These are phyloP conservation scores for Digitonthophagus gazella DNA, from an alignment of 2,888 invertebrate species.

Conservation along the genomic window DNA sequence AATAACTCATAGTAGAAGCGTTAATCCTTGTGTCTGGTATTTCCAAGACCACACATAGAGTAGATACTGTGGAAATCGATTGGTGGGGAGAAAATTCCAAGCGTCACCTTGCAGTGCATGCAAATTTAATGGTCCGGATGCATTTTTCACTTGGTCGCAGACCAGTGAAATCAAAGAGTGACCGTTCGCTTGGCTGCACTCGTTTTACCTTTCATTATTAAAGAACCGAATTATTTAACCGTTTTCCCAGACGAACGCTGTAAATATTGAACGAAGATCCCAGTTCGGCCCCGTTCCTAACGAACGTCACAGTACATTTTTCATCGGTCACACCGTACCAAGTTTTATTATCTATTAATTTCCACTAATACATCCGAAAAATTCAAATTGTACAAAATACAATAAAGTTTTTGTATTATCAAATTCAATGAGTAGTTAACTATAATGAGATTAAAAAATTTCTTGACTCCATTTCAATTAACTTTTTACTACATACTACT, in stretches of 20 bases:
- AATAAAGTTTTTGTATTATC: too few species aligned
- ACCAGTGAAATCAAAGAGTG: not conserved
- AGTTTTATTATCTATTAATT: too few species aligned
- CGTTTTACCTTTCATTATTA: not conserved
- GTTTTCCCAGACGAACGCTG: not conserved
- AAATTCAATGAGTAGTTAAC: too few species aligned
- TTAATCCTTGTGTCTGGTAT: not conserved
- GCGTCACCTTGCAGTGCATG: slow-evolving; percentile 7
- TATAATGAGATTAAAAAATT: too few species aligned
- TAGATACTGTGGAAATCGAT: too few species aligned
- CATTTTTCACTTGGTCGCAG: slow-evolving; percentile 9
- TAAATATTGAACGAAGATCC: not conserved
- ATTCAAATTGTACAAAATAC: too few species aligned
- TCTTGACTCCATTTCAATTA: too few species aligned
- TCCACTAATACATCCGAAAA: too few species aligned
- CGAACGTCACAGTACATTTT: not conserved
- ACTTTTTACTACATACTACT: too few species aligned
- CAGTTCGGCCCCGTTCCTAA: not conserved
- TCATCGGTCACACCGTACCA: not conserved
- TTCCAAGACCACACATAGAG: not conserved
- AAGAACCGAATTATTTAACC: not conserved
- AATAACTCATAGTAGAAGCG: not conserved
- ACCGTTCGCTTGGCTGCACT: not conserved
- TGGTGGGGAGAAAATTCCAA: not conserved
- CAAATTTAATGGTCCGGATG: slow-evolving; percentile 12